Conservation (phyloP, 1,140 invertebrate species). For the Aethina tumida region DNA sequence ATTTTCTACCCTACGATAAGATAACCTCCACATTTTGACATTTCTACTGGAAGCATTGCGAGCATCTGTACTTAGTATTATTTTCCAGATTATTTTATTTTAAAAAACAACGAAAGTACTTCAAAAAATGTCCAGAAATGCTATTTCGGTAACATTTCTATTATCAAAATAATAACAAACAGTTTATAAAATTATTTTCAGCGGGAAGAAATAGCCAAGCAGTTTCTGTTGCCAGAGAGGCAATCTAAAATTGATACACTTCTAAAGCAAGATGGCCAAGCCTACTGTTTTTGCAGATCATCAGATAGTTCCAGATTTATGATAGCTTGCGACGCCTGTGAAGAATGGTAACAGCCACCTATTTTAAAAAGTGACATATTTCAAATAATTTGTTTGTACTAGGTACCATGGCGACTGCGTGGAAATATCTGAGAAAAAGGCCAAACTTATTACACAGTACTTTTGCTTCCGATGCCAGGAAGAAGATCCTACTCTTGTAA, state of each 20-base stretch:
- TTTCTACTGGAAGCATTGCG: no score
- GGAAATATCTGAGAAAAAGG: conserved; percentile 85
- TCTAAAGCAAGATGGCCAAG: conserved; percentile 77
- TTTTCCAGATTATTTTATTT: no score
- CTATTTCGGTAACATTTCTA: no score
- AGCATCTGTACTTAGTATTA: no score
- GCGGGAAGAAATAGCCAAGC: conserved; percentile 84
- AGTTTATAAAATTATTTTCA: no score
- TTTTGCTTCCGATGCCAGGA: conserved; percentile 79
- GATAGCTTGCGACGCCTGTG: conserved; percentile 95
- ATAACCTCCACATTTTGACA: no score
- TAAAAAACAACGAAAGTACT: no score
- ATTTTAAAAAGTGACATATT: neutral
- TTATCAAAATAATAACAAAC: no score
- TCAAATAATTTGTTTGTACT: conserved; percentile 5
- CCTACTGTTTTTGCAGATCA: conserved; percentile 90
- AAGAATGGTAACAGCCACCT: conserved; percentile 65
- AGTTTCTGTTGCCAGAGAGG: conserved; percentile 80
- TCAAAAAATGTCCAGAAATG: no score
- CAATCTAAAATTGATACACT: conserved; percentile 86
- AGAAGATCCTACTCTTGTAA: conserved; percentile 72
- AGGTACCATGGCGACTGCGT: conserved; percentile 94
- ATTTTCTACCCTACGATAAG: no score
- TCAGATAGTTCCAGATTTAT: conserved; percentile 91
- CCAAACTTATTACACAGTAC: conserved; percentile 88